Evolutionary conservation across 2,113 vertebrate genomes (phyloP).

Genomic region (Rhynchomys soricoides): DNA sequence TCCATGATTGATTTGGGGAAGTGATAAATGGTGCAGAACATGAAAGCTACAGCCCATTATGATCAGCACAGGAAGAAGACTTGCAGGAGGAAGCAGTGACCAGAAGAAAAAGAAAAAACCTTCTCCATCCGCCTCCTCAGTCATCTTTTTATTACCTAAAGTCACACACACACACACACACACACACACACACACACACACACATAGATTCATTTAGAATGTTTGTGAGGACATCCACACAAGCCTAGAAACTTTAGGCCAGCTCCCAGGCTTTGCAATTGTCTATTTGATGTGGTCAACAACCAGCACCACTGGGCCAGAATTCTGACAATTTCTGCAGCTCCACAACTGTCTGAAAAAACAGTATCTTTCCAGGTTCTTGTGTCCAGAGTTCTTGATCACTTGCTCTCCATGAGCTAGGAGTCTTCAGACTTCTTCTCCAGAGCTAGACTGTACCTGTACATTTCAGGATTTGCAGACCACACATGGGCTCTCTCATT

Average conservation of each 20-base stretch:
- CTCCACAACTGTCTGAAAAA: too few relatives aligned
- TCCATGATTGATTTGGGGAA: background rate
- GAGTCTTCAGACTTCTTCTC: background rate
- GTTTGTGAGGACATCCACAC: background rate
- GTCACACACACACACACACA: background rate
- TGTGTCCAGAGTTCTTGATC: background rate
- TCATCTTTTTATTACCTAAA: background rate
- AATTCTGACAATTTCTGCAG: background rate
- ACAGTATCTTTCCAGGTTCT: background rate
- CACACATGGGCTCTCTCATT: background rate
- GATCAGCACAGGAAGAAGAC: background rate
- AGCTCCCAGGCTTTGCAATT: background rate
- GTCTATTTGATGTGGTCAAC: background rate
- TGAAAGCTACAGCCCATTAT: background rate
- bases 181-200: background rate
- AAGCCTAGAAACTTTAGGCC: background rate
- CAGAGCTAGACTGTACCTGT: too few relatives aligned
- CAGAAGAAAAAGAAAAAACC: background rate
- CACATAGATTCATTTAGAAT: background rate
- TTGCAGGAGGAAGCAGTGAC: background rate
- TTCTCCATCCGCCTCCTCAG: background rate
- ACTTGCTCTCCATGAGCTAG: background rate
- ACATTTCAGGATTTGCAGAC: background rate
- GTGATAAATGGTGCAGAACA: background rate
- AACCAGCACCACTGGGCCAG: background rate